Evolutionary conservation across 2,113 vertebrate genomes (phyloP).

Genomic region (Pangasianodon gigas): DNA sequence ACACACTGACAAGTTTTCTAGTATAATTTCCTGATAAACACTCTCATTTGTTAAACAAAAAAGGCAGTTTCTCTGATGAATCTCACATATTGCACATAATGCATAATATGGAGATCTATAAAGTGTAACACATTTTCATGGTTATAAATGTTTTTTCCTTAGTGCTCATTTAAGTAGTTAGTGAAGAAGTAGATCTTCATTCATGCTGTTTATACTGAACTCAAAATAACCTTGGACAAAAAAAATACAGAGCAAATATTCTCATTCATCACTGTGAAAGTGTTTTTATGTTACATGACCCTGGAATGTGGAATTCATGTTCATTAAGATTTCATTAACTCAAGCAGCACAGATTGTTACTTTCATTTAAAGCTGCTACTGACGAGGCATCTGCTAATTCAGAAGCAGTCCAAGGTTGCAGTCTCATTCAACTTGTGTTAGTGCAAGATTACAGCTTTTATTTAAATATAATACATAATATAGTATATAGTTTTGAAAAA

Average conservation of each 20-base stretch:
- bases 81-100: no score
- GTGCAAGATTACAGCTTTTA: neutral
- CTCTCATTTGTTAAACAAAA: neutral
- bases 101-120: neutral
- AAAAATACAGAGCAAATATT: neutral
- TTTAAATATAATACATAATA: neutral
- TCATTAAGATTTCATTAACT: neutral
- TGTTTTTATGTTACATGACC: neutral
- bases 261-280: neutral
- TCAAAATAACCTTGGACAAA: neutral
- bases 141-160: neutral
- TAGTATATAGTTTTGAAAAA: neutral
- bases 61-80: neutral
- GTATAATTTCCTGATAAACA: neutral
- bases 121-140: neutral
- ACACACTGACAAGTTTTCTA: neutral
- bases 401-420: neutral
- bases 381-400: neutral
- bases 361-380: constrained; percentile 4
- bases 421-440: neutral
- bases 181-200: neutral
- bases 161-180: neutral
- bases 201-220: neutral
- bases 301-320: neutral
- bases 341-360: neutral